These are phyloP conservation scores for Enteromius fasciolatus DNA, from an alignment of 2,797 vertebrate species.

Conservation along the genomic window DNA sequence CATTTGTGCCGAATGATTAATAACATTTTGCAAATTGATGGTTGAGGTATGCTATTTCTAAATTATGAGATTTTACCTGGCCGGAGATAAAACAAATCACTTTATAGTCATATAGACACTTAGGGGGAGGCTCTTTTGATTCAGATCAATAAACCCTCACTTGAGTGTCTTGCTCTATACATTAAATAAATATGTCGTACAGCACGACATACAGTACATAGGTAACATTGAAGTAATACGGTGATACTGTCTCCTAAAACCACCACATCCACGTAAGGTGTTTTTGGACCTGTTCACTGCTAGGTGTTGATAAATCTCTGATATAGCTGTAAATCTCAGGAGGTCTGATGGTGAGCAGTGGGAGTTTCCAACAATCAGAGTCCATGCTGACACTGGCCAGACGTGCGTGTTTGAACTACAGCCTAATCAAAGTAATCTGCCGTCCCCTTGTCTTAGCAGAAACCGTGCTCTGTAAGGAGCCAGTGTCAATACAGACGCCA, in stretches of 20 bases:
- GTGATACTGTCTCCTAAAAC: background rate
- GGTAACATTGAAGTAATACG: background rate
- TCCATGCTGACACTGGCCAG: constrained; percentile 40
- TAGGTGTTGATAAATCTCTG: constrained; percentile 36
- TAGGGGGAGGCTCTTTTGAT: background rate
- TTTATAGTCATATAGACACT: background rate
- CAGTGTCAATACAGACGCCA: constrained; percentile 42
- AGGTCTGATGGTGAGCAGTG: constrained; percentile 36
- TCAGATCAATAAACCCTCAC: constrained; percentile 10
- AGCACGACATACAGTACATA: background rate
- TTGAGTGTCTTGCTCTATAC: background rate
- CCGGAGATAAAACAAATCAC: background rate
- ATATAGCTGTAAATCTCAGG: constrained; percentile 41
- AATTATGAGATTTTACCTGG: background rate
- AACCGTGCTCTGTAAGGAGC: constrained; percentile 52
- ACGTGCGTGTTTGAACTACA: constrained; percentile 45
- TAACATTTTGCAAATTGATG: background rate
- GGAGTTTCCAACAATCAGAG: constrained; percentile 45
- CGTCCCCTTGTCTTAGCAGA: constrained; percentile 51
- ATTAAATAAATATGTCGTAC: constrained; percentile 1
- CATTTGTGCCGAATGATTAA: background rate
- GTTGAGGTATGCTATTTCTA: background rate
- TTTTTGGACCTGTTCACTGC: constrained; percentile 16
- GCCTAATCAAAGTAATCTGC: constrained; percentile 65
- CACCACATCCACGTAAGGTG: constrained; percentile 9